Evolutionary conservation across 2,797 vertebrate genomes (phyloP).

Genomic region (Bufotes viridis): DNA sequence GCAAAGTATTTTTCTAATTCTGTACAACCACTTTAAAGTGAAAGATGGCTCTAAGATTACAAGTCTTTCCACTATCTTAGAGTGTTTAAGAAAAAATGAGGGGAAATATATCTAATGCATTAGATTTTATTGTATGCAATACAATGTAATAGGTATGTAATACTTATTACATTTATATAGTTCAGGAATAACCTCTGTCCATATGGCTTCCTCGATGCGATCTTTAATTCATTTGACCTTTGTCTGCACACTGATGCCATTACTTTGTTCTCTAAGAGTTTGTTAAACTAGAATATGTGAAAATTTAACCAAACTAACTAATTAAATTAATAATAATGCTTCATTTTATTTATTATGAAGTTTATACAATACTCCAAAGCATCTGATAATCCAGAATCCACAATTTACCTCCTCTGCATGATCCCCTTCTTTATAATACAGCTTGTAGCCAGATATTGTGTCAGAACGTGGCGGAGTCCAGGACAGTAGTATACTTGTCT

Average conservation of each 20-base stretch:
- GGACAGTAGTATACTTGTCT: constrained; percentile 95
- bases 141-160: too few species aligned
- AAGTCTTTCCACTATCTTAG: neutral
- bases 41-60: too few species aligned
- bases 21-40: too few species aligned
- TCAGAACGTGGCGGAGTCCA: constrained; percentile 95
- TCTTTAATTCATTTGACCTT: neutral
- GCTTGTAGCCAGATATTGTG: constrained; percentile 92
- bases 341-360: neutral
- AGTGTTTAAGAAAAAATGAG: neutral
- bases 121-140: neutral
- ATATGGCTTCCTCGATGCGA: neutral
- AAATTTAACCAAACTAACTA: too few species aligned
- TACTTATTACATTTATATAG: too few species aligned
- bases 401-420: constrained; percentile 90
- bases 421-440: constrained; percentile 94
- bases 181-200: neutral
- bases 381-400: neutral
- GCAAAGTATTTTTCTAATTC: too few species aligned
- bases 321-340: neutral
- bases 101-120: neutral
- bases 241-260: neutral
- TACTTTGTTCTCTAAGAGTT: neutral
- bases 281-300: neutral
- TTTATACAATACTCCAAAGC: neutral